A percentile compares a stretch with the other conserved stretches of the same genome.
Conservation (phyloP, 37 sponge, comb jelly and placozoan genomes). For the Petrosia ficiformis region DNA sequence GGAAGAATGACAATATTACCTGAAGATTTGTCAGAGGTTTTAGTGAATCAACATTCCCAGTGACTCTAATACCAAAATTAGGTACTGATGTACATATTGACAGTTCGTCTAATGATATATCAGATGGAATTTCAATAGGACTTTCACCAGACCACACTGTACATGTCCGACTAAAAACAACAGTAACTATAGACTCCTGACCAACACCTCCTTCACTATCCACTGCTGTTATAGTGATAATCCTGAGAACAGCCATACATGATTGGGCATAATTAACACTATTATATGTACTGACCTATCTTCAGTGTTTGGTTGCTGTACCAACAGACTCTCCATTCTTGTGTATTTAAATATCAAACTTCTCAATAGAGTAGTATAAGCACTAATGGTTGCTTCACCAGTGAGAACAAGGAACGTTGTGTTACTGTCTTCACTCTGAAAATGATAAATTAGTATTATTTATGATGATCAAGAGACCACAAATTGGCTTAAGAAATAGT, state of each 20-base stretch:
- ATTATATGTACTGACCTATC: background rate
- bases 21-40: conserved; percentile 3
- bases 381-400: conserved; percentile 16
- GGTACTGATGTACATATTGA: conserved; percentile 23
- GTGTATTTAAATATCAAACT: conserved; percentile 42
- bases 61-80: background rate
- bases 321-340: background rate
- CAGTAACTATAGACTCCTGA: background rate
- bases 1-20: background rate
- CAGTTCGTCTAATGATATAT: conserved; percentile 7
- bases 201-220: conserved; percentile 27
- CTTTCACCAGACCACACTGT: conserved; percentile 4
- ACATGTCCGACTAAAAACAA: conserved; percentile 43
- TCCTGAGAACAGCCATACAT: background rate
- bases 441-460: too few species aligned
- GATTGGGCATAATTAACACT: background rate
- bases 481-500: background rate
- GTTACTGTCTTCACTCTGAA: background rate
- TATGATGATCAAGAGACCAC: too few species aligned
- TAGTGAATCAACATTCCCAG: background rate
- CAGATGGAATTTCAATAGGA: conserved; percentile 3
- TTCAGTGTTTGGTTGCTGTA: background rate
- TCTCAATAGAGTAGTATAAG: conserved; percentile 34
- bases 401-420: conserved; percentile 12
- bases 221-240: conserved; percentile 19